Evolutionary conservation across 2,888 invertebrate species (phyloP).

Genomic region (Lithophane leautieri): DNA sequence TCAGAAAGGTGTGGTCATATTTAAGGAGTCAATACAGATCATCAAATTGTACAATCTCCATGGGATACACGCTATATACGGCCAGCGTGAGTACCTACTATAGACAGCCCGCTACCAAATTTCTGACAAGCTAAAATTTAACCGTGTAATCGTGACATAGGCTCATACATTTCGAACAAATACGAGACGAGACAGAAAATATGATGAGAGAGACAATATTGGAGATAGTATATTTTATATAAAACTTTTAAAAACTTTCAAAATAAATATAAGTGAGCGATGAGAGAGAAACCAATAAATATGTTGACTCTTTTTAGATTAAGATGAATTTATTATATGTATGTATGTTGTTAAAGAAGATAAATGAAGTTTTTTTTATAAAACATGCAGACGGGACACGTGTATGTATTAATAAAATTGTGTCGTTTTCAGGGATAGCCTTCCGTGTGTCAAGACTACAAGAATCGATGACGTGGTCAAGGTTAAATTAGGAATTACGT

Average conservation of each 20-base stretch:
- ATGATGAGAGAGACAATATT: neutral
- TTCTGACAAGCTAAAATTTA: neutral
- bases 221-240: neutral
- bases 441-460: neutral
- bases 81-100: no score
- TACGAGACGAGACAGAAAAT: no score
- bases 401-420: neutral
- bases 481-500: neutral
- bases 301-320: constrained; percentile 28
- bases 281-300: constrained; percentile 41
- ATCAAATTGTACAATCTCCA: no score
- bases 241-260: constrained; percentile 6
- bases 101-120: neutral
- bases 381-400: neutral
- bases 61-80: no score
- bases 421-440: neutral
- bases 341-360: constrained; percentile 26
- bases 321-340: constrained; percentile 46
- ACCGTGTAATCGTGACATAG: no score
- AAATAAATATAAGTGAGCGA: constrained; percentile 11
- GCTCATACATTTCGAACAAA: no score
- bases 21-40: no score
- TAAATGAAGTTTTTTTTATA: constrained; percentile 6
- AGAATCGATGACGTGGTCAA: neutral
- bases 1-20: no score